phyloP scores from a whole-genome alignment of 2,888 invertebrate species.

The Eretmocerus hayati region DNA sequence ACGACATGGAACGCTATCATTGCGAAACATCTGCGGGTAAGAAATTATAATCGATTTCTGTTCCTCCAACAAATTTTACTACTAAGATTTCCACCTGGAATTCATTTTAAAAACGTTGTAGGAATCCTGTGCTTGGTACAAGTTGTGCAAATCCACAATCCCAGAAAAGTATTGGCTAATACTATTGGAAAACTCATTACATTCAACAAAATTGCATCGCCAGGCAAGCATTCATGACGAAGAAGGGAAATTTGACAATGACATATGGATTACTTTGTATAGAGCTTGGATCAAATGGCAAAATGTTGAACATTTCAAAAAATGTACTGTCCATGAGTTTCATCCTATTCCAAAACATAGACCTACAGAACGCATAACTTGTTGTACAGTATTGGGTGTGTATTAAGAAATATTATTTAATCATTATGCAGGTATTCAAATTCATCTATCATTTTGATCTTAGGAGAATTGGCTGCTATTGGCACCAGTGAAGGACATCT shows the following conservation, averaged over 20 bases:
- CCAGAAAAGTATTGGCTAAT: conserved; percentile 26
- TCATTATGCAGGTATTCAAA: background rate
- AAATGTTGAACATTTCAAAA: conserved; percentile 20
- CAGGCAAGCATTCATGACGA: conserved; percentile 22
- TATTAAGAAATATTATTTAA: background rate
- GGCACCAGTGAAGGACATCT: conserved; percentile 33
- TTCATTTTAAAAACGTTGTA: conserved; percentile 13
- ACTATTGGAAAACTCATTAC: conserved; percentile 28
- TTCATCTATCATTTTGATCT: background rate
- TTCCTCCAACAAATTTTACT: background rate
- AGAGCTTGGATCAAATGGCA: conserved; percentile 29
- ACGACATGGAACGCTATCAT: conserved; percentile 29
- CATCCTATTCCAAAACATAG: conserved; percentile 20
- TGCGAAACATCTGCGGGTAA: conserved; percentile 27
- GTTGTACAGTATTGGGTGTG: conserved; percentile 26
- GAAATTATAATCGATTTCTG: background rate
- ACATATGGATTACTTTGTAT: conserved; percentile 29
- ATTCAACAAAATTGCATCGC: conserved; percentile 12
- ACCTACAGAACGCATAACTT: conserved; percentile 28
- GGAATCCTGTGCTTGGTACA: conserved; percentile 30
- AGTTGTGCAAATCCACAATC: conserved; percentile 30
- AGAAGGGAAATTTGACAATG: conserved; percentile 11
- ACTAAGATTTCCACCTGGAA: too few relatives aligned
- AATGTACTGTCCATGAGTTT: conserved; percentile 8
- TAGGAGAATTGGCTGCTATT: conserved; percentile 31